phyloP scores from a whole-genome alignment of 2,113 vertebrate genomes.

The Otocyon megalotis region DNA sequence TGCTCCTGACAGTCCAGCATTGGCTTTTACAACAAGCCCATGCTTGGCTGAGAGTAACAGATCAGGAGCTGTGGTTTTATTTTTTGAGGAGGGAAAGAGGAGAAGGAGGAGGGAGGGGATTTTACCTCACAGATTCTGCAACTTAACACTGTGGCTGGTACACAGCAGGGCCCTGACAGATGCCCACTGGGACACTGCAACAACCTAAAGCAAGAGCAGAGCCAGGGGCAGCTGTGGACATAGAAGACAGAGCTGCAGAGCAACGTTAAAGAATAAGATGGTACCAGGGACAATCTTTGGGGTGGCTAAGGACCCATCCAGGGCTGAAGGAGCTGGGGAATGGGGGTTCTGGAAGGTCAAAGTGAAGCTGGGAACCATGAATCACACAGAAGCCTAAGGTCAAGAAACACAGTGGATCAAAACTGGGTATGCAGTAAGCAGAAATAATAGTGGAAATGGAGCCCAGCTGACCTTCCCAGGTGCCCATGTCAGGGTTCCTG shows the following conservation, averaged over 20 bases:
- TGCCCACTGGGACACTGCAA: background rate
- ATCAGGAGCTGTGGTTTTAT: background rate
- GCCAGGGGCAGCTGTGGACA: background rate
- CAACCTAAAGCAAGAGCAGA: constrained; percentile 45
- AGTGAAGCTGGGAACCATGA: background rate
- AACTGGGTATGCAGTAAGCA: background rate
- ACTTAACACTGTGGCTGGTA: background rate
- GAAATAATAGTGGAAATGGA: background rate
- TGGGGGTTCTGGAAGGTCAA: background rate
- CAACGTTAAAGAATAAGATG: background rate
- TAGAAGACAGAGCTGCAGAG: background rate
- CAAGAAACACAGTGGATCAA: background rate
- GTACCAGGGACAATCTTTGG: background rate
- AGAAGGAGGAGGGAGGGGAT: background rate
- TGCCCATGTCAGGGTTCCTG: background rate
- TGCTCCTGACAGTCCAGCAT: background rate
- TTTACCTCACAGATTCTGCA: background rate
- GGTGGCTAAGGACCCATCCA: background rate
- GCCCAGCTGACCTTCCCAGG: background rate
- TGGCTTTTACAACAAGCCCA: constrained; percentile 14
- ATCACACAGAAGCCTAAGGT: background rate
- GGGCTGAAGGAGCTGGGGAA: constrained; percentile 23
- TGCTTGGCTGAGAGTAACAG: background rate
- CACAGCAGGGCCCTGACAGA: background rate
- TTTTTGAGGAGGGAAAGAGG: background rate